Conservation (phyloP, 23 tunicate species). For the Styela clava region DNA sequence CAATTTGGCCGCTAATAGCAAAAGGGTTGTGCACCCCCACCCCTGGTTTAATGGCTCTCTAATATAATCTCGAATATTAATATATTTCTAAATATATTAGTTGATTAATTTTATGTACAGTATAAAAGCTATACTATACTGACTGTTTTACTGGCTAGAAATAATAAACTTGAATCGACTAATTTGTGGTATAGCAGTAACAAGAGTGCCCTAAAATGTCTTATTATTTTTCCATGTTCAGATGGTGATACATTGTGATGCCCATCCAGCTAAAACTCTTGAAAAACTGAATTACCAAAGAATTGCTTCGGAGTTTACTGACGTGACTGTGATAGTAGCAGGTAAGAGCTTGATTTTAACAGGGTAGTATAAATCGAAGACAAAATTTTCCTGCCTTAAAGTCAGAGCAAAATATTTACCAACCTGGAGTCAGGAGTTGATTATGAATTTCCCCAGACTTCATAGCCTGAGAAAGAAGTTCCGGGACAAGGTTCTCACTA, state of each 20-base stretch:
- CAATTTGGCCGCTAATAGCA: too few species aligned
- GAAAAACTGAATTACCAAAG: conserved; percentile 59
- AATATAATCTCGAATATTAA: not conserved
- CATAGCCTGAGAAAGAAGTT: too few species aligned
- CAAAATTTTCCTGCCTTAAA: not conserved
- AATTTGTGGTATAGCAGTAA: not conserved
- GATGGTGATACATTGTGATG: conserved; percentile 48
- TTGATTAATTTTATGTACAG: too few species aligned
- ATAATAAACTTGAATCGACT: not conserved
- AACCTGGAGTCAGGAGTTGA: not conserved
- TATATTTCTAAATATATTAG: too few species aligned
- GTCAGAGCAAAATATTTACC: not conserved
- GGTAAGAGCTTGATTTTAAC: conserved; percentile 11
- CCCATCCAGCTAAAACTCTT: conserved; percentile 50
- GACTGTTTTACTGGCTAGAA: not conserved
- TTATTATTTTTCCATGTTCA: not conserved
- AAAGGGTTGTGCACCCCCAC: too few species aligned
- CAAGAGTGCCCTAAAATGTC: too few species aligned
- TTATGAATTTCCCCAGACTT: too few species aligned
- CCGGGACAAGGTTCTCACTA: too few species aligned
- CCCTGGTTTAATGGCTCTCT: not conserved
- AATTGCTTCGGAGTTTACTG: conserved; percentile 36
- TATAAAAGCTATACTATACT: too few species aligned
- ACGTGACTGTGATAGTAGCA: conserved; percentile 39
- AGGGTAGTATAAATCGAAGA: not conserved